Evolutionary conservation across 2,113 vertebrate genomes (phyloP), one percentile per base, ranked within the genome.

Genomic region (Embiotoca jacksoni): DNA sequence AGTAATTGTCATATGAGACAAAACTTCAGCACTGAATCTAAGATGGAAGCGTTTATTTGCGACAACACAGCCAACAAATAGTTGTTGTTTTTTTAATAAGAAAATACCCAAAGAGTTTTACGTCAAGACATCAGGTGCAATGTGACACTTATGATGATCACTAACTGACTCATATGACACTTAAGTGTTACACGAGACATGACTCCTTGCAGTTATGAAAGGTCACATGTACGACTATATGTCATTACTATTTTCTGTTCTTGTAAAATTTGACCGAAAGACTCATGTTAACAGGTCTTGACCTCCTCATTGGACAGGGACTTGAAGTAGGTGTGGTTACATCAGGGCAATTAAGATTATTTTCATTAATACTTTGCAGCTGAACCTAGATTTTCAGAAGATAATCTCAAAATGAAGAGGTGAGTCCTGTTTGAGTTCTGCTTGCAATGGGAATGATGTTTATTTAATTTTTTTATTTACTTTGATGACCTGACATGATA

Each of bases 181-280:
- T 64, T 9, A 58, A 61, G 23, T 10, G 58, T 58, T 67, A 36
- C 14, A 41, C 31, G 56, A 72, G 71, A 79, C 70, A 58, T 13
- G 14, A 7, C n/a, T 30, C 39, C 2, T 23, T 32, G 65, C 35
- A 70, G 76, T 53, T 67, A 32, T 67, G 35, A 81, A 85, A 55
- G 63, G 50, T 68, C 52, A 72, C 36, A 62, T 67, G 58, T 59
- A 58, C 36, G 68, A 37, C 57, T 83, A 56, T 65, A 71, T 64
- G 59, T 7, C 65, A 75, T 72, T 10, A 53, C 87, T 87, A 73
- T 86, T 78, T 78, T 85, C 76, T 89, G 53, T 85, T 84, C 83
- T 77, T 82, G 75, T 90, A 83, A 93, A 87, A 88, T 74, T 62
- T 82, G 89, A 91, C 56, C 72, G 77, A 57, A 72, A 77, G 67